Evolutionary conservation across 2,888 invertebrate species (phyloP), one percentile per base, ranked within the genome.

Genomic region (Tetanocera ferruginea): DNA sequence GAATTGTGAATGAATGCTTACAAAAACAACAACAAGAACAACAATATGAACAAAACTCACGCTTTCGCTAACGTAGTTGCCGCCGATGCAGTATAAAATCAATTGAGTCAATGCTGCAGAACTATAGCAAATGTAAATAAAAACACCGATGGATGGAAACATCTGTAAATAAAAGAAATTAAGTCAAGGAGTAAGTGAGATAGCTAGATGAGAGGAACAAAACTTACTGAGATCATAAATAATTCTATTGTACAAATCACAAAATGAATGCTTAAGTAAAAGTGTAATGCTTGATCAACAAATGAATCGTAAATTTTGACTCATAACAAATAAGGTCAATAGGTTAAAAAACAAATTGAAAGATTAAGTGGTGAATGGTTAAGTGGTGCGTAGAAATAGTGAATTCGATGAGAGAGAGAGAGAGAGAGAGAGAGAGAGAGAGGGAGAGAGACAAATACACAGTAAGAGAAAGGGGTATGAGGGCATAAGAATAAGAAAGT

Each of bases 81-180:
- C 89, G 14, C 89, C 89, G 76, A 86, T 85, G 82, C 89, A 88
- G 79, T 89, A 88, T 60, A 88, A 81, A 77, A 86, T 85, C 52
- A 89, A 84, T 82, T 89, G 88, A 57, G 86, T 85, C 70, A 86
- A 78, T 66, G 88, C 89, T 2, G 89, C 88, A 52, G 84, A 77
- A 74, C 82, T 86, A 72, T 89, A 89, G 81, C 78, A 85, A 67
- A 87, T 84, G 83, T 89, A 89, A 76, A 85, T 83, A 77, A 88
- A 79, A 78, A 86, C 79, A 76, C 85, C 86, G 79, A 88, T 72
- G 73, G 87, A 87, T 23, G 86, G 84, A n/a, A 85, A 85, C 80
- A 86, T 88, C 88, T 89, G 78, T 51, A 79, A 64, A 14, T 52
- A 66, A 25, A 19, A 55, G 31, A 51, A 51, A 23, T 14, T 25